Conservation (phyloP, 2,888 invertebrate species). For the Chymomyza fuscimana region DNA sequence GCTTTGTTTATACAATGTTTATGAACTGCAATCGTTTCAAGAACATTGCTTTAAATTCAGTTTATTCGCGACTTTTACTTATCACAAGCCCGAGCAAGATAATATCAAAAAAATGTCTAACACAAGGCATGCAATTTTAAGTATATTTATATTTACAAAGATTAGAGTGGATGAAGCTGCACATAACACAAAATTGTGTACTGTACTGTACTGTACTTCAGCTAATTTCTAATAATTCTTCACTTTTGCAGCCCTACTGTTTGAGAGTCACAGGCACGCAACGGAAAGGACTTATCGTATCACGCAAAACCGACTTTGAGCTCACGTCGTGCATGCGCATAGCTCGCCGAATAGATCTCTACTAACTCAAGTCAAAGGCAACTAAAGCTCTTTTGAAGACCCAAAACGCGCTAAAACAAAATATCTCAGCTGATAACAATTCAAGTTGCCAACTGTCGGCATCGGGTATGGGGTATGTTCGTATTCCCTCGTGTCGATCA, state of each 20-base stretch:
- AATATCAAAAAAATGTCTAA: neutral
- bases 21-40: conserved; percentile 11
- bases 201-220: conserved; percentile 19
- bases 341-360: conserved; percentile 53
- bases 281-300: neutral
- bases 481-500: neutral
- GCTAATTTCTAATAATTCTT: conserved; percentile 11
- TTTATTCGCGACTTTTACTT: neutral
- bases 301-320: neutral
- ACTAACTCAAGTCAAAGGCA: conserved; percentile 57
- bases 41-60: neutral
- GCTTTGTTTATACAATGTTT: conserved; percentile 36
- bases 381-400: conserved; percentile 63
- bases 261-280: conserved; percentile 4
- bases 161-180: neutral
- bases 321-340: conserved; percentile 41
- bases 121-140: neutral
- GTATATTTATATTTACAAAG: neutral
- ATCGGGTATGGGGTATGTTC: too few species aligned
- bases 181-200: conserved; percentile 8
- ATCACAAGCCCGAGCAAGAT: neutral
- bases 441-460: neutral
- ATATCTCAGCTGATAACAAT: conserved; percentile 44
- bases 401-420: conserved; percentile 52
- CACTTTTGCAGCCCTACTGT: neutral